These are phyloP conservation scores for Eledona agricola DNA, from an alignment of 2,888 invertebrate genomes.

Conservation along the genomic window DNA sequence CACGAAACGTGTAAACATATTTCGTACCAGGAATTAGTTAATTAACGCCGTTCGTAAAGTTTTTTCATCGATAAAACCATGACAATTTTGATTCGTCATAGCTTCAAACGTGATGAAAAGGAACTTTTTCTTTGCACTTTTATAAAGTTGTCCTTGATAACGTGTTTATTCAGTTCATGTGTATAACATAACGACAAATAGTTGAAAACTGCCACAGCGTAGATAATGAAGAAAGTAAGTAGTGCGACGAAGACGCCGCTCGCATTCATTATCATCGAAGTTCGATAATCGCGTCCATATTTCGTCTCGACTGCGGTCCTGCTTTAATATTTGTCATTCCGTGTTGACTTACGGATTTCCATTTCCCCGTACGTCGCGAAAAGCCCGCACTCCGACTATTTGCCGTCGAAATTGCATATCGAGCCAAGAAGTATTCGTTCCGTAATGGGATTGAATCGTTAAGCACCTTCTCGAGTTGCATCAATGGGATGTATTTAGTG, in stretches of 20 bases:
- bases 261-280: slow-evolving; percentile 17
- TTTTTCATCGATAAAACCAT: too few species aligned
- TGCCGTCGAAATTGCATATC: slow-evolving; percentile 34
- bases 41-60: too few species aligned
- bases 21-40: too few species aligned
- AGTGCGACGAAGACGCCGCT: background rate
- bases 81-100: too few species aligned
- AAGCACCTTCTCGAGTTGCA: slow-evolving; percentile 17
- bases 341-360: slow-evolving; percentile 34
- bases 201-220: too few species aligned
- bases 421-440: slow-evolving; percentile 19
- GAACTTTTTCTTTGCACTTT: too few species aligned
- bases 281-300: slow-evolving; percentile 16
- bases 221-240: too few species aligned
- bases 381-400: slow-evolving; percentile 16
- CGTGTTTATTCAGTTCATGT: too few species aligned
- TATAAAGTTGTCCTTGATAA: too few species aligned
- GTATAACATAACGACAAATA: too few species aligned
- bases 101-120: too few species aligned
- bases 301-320: slow-evolving; percentile 2
- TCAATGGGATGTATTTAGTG: slow-evolving; percentile 20
- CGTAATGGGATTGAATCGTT: slow-evolving; percentile 27
- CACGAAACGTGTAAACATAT: too few species aligned
- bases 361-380: slow-evolving; percentile 26
- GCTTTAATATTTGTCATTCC: slow-evolving; percentile 26